These are phyloP conservation scores for Paratilapia polleni DNA, from an alignment of 2,113 vertebrate species.

Conservation along the genomic window DNA sequence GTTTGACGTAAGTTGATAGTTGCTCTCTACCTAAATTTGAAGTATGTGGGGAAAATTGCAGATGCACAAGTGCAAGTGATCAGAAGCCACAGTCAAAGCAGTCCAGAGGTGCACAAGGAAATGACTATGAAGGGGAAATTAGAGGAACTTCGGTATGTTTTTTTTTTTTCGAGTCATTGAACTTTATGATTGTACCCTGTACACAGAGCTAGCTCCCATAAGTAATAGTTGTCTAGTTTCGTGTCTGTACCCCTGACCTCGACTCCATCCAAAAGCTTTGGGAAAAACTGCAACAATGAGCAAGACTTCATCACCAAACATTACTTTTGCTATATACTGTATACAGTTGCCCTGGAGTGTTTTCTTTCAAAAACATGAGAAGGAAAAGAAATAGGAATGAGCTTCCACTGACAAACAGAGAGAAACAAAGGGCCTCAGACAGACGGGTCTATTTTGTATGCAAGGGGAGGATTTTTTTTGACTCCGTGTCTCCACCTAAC, in stretches of 20 bases:
- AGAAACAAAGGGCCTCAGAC: conserved; percentile 20
- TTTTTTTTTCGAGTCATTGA: not conserved
- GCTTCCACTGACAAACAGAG: conserved; percentile 11
- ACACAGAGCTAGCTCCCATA: not conserved
- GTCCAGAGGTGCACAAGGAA: not conserved
- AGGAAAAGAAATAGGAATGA: conserved; percentile 1
- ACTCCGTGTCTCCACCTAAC: not conserved
- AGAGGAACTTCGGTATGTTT: not conserved
- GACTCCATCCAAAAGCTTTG: not conserved
- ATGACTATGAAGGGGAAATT: not conserved
- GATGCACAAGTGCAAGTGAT: not conserved
- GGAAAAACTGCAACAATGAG: not conserved
- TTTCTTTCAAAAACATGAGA: not conserved
- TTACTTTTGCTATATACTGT: not conserved
- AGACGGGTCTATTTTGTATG: conserved; percentile 52
- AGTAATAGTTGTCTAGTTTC: not conserved
- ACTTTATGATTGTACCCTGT: not conserved
- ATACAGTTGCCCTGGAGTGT: not conserved
- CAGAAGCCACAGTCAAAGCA: not conserved
- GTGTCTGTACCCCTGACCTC: not conserved
- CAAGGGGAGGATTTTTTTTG: not conserved
- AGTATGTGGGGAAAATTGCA: not conserved
- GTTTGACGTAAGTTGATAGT: not conserved
- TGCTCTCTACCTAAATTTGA: not conserved
- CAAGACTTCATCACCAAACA: not conserved